Percentiles rank a stretch among this genome's conserved stretches.
Conservation (phyloP, 2,113 vertebrate genomes). For the Melanostigma gelatinosum region DNA sequence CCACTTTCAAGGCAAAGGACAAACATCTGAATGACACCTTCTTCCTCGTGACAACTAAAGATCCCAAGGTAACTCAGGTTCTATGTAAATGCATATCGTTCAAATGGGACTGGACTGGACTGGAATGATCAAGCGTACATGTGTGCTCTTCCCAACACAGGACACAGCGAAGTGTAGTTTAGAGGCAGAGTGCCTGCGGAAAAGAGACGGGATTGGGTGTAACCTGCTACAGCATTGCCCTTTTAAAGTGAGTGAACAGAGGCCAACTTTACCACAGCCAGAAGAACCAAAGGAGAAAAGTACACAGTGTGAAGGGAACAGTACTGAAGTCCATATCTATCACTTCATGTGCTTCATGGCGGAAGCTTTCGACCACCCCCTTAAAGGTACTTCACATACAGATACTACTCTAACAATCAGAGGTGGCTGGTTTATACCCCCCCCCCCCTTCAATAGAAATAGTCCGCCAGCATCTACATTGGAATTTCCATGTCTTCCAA, state of each 20-base stretch:
- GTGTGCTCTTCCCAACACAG: conserved; percentile 10
- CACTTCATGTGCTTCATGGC: conserved; percentile 12
- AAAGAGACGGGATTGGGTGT: too few relatives aligned
- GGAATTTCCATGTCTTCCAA: too few relatives aligned
- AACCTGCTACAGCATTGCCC: background rate
- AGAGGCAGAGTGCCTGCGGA: background rate
- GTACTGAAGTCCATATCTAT: accelerated
- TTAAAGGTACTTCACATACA: background rate
- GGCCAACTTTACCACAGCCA: background rate
- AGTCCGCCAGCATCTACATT: too few relatives aligned
- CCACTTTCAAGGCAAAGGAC: accelerated
- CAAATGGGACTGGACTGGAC: background rate
- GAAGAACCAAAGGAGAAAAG: accelerated
- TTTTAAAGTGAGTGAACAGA: accelerated
- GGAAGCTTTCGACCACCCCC: accelerated
- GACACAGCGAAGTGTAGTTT: background rate
- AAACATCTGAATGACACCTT: accelerated
- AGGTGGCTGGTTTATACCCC: background rate
- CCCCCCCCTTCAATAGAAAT: background rate
- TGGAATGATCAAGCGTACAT: background rate
- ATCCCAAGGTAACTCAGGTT: background rate
- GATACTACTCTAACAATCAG: background rate
- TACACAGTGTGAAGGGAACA: background rate
- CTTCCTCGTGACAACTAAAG: accelerated
- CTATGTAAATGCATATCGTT: background rate